Evolutionary conservation across 2,797 vertebrate genomes (phyloP).

Genomic region (Alcedo atthis): DNA sequence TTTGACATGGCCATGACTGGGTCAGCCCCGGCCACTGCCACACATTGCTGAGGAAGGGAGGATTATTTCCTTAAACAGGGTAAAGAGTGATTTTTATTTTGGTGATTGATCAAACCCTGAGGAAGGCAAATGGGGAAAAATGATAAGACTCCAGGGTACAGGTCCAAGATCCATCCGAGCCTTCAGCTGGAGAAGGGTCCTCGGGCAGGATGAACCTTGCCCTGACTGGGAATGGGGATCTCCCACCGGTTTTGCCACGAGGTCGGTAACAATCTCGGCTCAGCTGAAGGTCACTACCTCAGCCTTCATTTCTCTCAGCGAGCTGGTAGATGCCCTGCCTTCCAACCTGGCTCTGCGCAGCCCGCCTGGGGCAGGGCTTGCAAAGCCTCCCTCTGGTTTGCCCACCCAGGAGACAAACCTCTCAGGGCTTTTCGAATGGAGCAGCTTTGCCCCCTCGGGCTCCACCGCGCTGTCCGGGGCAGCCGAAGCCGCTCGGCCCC

Average conservation of each 20-base stretch:
- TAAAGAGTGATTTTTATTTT: not conserved
- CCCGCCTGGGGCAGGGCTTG: not conserved
- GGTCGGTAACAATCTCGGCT: conserved; percentile 82
- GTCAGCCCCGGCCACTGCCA: not conserved
- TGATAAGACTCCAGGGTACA: not conserved
- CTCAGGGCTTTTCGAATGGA: not conserved
- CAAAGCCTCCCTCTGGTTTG: not conserved
- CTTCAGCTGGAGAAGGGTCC: not conserved
- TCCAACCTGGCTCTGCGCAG: too few species aligned
- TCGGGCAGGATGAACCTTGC: not conserved
- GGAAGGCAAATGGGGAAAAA: conserved; percentile 56
- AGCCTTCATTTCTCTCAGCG: conserved; percentile 77
- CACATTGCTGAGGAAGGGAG: not conserved
- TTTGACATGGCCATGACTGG: not conserved
- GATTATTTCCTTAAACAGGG: not conserved
- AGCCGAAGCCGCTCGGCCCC: rapidly evolving
- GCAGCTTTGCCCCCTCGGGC: rapidly evolving
- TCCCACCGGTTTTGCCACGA: not conserved
- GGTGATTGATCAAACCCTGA: not conserved
- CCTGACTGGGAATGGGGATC: not conserved
- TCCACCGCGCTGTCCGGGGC: not conserved
- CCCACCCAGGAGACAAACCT: not conserved
- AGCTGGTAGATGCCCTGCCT: conserved; percentile 48
- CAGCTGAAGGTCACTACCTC: conserved; percentile 80
- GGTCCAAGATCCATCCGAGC: not conserved